phyloP scores from a whole-genome alignment of 2,888 invertebrate species.

The Drosophila kanekoi region DNA sequence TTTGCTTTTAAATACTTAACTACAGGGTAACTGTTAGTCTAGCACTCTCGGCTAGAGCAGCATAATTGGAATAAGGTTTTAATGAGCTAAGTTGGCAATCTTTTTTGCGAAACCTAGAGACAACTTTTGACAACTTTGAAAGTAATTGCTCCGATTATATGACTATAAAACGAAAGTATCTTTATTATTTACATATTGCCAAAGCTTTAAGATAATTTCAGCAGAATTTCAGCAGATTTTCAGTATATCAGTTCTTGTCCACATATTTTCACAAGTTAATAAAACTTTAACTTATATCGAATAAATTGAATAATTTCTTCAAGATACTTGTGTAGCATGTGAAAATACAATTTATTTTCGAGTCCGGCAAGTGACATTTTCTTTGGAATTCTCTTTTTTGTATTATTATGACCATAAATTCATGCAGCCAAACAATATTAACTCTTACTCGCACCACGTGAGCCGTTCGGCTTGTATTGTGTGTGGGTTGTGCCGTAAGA shows the following conservation, averaged over 20 bases:
- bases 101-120: background rate
- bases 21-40: too few relatives aligned
- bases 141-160: background rate
- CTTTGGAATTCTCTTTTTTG: conserved; percentile 16
- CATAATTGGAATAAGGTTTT: too few relatives aligned
- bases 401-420: conserved; percentile 17
- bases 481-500: conserved; percentile 50
- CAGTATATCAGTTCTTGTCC: too few relatives aligned
- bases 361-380: conserved; percentile 20
- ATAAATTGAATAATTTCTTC: background rate
- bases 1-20: too few relatives aligned
- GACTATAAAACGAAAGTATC: too few relatives aligned
- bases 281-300: too few relatives aligned
- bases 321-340: background rate
- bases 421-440: conserved; percentile 16
- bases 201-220: too few relatives aligned
- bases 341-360: too few relatives aligned
- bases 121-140: background rate
- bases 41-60: too few relatives aligned
- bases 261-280: too few relatives aligned
- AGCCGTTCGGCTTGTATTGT: conserved; percentile 22
- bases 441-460: conserved; percentile 18
- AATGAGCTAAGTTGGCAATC: background rate
- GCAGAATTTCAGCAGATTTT: too few relatives aligned
- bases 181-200: too few relatives aligned